Evolutionary conservation across 2,113 vertebrate species (phyloP), one percentile per base, ranked within the genome.

Genomic region (Gymnogyps californianus): DNA sequence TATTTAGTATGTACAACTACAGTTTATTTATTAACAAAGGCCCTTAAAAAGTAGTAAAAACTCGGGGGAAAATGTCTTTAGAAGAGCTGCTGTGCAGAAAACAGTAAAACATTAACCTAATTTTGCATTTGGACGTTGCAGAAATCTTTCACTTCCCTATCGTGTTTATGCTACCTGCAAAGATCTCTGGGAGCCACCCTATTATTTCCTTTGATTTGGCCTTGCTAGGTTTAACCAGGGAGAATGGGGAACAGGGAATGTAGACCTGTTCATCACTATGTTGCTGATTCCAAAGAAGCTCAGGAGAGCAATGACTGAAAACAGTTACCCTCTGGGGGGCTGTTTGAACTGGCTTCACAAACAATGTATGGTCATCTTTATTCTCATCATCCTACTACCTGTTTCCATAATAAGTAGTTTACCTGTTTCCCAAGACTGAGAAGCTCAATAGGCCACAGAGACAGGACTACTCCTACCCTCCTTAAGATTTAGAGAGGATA

Each of bases 1-100:
- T 97, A 95, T 90, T 94, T 95, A 96, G 61, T 97, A 97, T 96
- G 90, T 97, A 98, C 97, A 98, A 96, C 97, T 96, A 95, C 71
- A 95, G 87, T 95, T 97, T 96, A 93, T 95, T 95, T 95, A 96
- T 97, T 95, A 96, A 89, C 91, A 94, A 98, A 98, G 97, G 97
- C 97, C 97, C 94, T 97, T 98, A 94, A 96, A 97, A 96, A 97
- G 49, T 32, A 97, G 83, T 85, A 96, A 97, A 96, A 98, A 94
- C 44, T 16, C 76, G 47, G 32, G 65, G 13, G 36, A 1, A 12
- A 72, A 96, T 29, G 58, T 84, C 86, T 96, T 72, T 75, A 98
- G 97, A 97, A 95, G 91, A 95, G 87, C 90, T 96, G 47, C 72
- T 90, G 49, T 92, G 59, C 81, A 96, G 91, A 87, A 97, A 64